phyloP scores from a whole-genome alignment of 1,140 invertebrate genomes.

The Aethina tumida region DNA sequence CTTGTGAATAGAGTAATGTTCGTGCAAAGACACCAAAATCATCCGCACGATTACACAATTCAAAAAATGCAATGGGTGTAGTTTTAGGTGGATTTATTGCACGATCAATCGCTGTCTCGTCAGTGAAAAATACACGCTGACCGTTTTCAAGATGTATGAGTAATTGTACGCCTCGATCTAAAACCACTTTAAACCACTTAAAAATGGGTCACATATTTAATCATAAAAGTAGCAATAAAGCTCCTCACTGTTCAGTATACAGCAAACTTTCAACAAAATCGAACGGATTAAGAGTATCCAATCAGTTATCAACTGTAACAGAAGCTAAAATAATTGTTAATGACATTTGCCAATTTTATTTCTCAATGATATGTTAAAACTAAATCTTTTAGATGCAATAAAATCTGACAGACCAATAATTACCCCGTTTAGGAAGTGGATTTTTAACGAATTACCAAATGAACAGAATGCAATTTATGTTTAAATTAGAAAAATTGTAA shows the following conservation, averaged over 20 bases:
- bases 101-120: too few species aligned
- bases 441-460: constrained; percentile 9
- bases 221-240: neutral
- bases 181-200: too few species aligned
- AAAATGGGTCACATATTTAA: constrained; percentile 1
- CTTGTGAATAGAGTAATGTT: too few species aligned
- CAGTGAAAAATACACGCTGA: too few species aligned
- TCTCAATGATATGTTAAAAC: constrained; percentile 6
- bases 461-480: too few species aligned
- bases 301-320: neutral
- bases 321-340: neutral
- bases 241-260: neutral
- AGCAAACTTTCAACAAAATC: neutral
- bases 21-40: too few species aligned
- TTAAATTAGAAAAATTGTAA: too few species aligned
- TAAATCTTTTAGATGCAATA: constrained; percentile 10
- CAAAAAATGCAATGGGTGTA: too few species aligned
- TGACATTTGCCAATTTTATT: constrained; percentile 5
- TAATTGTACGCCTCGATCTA: too few species aligned
- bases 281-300: neutral
- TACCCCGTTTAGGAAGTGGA: constrained; percentile 10
- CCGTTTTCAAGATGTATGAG: too few species aligned
- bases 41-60: too few species aligned
- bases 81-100: too few species aligned
- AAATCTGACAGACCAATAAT: constrained; percentile 9